phyloP scores from a whole-genome alignment of 2,113 vertebrate species.

The Lophura nycthemera region DNA sequence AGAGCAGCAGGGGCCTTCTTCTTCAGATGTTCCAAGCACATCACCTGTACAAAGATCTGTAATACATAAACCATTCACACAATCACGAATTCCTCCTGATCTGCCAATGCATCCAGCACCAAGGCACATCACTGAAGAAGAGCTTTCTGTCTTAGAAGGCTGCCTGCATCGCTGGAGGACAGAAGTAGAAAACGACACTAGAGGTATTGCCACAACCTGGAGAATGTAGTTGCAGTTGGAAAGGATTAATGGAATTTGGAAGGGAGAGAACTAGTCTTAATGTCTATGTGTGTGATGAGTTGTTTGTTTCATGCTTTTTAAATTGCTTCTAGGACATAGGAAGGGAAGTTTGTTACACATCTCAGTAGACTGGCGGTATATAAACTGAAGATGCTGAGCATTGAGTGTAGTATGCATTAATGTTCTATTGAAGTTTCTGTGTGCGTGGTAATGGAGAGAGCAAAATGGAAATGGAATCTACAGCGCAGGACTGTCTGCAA shows the following conservation, averaged over 20 bases:
- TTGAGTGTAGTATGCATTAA: accelerated
- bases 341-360: neutral
- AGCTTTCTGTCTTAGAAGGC: conserved; percentile 91
- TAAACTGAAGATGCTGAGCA: neutral
- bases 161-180: conserved; percentile 98
- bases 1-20: conserved; percentile 84
- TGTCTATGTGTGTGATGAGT: neutral
- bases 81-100: conserved; percentile 93
- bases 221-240: neutral
- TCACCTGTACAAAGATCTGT: conserved; percentile 83
- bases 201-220: conserved; percentile 77
- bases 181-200: conserved; percentile 96
- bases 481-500: accelerated
- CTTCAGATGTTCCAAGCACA: conserved; percentile 82
- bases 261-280: neutral
- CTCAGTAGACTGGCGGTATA: neutral
- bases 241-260: neutral
- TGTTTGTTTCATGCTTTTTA: neutral
- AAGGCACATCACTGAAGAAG: conserved; percentile 93
- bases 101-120: conserved; percentile 97
- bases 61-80: conserved; percentile 96
- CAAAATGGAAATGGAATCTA: neutral
- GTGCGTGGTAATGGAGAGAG: neutral
- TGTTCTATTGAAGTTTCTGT: neutral
- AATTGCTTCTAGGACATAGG: neutral